Conservation (phyloP, 1,140 invertebrate species). For the Eriosoma lanigerum region DNA sequence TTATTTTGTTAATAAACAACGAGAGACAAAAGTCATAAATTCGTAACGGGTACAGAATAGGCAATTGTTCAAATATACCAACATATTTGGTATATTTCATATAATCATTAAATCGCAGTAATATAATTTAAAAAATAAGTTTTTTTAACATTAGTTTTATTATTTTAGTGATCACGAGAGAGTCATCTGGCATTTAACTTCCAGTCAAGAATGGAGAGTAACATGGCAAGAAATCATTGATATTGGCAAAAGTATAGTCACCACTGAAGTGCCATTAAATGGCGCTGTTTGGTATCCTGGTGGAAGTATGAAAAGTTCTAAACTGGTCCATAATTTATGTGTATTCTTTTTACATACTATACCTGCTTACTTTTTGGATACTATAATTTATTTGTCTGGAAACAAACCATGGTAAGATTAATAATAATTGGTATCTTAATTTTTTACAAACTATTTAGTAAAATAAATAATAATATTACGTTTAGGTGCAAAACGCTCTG, state of each 20-base stretch:
- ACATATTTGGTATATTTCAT: no score
- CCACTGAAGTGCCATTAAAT: slow-evolving; percentile 73
- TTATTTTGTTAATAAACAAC: no score
- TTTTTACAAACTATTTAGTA: no score
- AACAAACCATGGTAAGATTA: slow-evolving; percentile 77
- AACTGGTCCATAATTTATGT: slow-evolving; percentile 74
- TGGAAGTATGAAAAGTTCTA: slow-evolving; percentile 81
- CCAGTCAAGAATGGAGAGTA: slow-evolving; percentile 67
- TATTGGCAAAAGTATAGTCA: slow-evolving; percentile 74
- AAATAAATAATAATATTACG: no score
- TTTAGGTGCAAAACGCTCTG: no score
- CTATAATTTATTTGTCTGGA: slow-evolving; percentile 71
- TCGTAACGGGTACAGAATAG: no score
- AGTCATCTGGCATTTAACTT: slow-evolving; percentile 57
- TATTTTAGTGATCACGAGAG: slow-evolving; percentile 54
- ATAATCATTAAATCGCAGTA: no score
- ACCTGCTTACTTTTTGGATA: slow-evolving; percentile 80
- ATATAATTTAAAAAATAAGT: no score
- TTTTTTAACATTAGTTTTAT: neutral
- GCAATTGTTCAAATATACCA: no score
- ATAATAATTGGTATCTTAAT: no score
- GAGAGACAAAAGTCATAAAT: no score
- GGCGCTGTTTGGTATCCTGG: slow-evolving; percentile 85
- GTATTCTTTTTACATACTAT: slow-evolving; percentile 81
- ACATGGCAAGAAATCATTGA: slow-evolving; percentile 81